Base-by-base conservation (phyloP, 1,140 invertebrate genomes). In the Reticulitermes speratus region DNA sequence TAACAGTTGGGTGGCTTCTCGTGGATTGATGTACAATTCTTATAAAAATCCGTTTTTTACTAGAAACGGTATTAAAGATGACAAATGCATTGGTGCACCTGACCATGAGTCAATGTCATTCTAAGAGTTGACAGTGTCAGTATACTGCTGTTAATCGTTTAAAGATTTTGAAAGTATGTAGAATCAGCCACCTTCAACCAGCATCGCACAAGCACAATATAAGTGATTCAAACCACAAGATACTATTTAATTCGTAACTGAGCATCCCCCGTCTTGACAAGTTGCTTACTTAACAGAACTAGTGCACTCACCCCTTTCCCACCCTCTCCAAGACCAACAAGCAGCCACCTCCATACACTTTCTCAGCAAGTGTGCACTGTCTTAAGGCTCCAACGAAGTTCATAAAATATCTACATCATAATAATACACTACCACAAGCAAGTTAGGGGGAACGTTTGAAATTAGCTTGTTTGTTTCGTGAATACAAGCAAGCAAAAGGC, bases 331-430 rank as follows among this genome's bases (percentile, higher is more conserved):
- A 14, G 44, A 82, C 82, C 82, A 84, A 48, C 83, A 30, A 44
- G 83, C 83, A 48, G 83, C 82, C 84, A 55, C 84, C 84, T 25
- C 84, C 84, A 65, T 23, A 21, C 84, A 44, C 84, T 30, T 44
- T 52, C 83, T 52, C 83, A 84, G 44, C 32, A 9, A 25, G 25
- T 52, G 83, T 45, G 83, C 83, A 44, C 25, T 75, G n/a, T 75
- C 65, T 75, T 75, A 30, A 1, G 65, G 82, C 32, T 6, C 23
- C 59, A 38, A 59, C 52, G n/a, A 30, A 87, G 85, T 87, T 75
- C 86, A 87, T 87, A 87, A 87, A 87, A 87, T 82, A 86, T 87
- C 69, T 85, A 87, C 87, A 87, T 87, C 87, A 87, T 87, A 87
- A 87, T 87, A 87, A 87, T 32, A 87, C 87, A 86, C 38, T 84